Evolutionary conservation across 2,888 invertebrate genomes (phyloP).

Genomic region (Tipula helvola): DNA sequence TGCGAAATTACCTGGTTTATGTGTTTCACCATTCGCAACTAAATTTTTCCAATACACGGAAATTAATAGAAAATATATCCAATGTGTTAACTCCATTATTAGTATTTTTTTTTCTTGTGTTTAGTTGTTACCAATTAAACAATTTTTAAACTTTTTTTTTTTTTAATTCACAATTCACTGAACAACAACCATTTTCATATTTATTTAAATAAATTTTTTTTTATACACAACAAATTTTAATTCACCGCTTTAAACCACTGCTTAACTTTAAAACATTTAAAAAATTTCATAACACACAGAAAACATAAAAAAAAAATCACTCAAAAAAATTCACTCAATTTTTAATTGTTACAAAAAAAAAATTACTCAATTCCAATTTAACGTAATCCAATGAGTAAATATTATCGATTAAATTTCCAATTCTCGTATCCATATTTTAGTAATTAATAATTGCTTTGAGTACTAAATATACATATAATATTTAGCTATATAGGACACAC

Average conservation of each 20-base stretch:
- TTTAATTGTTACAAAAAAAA: not conserved
- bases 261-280: not conserved
- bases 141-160: not conserved
- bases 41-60: not conserved
- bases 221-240: not conserved
- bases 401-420: not conserved
- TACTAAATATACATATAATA: not conserved
- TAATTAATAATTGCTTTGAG: not conserved
- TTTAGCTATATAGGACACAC: not conserved
- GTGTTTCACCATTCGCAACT: not conserved
- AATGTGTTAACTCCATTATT: not conserved
- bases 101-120: not conserved
- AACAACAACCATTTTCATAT: not conserved
- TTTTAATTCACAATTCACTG: not conserved
- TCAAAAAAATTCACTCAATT: not conserved
- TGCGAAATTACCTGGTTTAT: slow-evolving; percentile 4
- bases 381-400: not conserved
- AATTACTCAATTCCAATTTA: not conserved
- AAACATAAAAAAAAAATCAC: not conserved
- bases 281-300: not conserved
- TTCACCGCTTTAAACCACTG: not conserved
- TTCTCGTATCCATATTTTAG: not conserved
- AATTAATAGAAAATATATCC: not conserved
- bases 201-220: not conserved
- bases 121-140: not conserved